phyloP scores from a whole-genome alignment of 2,113 vertebrate genomes.

The Gallinago undulata region DNA sequence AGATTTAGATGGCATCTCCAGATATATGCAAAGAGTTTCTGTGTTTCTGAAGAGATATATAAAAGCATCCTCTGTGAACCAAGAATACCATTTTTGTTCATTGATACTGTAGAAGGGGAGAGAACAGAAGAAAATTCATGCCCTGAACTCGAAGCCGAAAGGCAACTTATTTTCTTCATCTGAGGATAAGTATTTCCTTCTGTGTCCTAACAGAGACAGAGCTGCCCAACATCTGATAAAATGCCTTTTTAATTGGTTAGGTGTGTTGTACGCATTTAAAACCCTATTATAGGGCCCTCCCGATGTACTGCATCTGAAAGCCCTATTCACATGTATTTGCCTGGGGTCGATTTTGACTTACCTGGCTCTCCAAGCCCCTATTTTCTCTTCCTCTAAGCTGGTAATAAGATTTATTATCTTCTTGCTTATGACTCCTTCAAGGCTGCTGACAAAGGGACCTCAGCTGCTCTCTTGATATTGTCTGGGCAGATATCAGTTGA shows the following conservation, averaged over 20 bases:
- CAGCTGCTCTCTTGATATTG: slow-evolving; percentile 8
- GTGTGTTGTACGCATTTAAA: background rate
- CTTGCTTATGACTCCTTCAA: slow-evolving; percentile 25
- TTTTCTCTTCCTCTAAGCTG: slow-evolving; percentile 20
- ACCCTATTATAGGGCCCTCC: background rate
- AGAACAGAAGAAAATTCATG: background rate
- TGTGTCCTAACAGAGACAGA: background rate
- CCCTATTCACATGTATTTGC: background rate
- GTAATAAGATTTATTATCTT: slow-evolving; percentile 47
- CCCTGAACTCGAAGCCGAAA: background rate
- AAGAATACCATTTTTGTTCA: background rate
- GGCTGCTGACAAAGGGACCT: slow-evolving; percentile 6
- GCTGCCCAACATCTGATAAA: background rate
- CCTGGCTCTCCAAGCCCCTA: background rate
- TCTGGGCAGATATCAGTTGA: slow-evolving; percentile 21
- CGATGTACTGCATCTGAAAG: background rate
- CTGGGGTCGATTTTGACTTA: slow-evolving; percentile 6
- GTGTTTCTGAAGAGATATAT: background rate
- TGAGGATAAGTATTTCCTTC: background rate
- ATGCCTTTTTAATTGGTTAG: slow-evolving; percentile 25
- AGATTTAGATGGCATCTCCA: background rate
- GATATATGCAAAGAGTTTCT: background rate
- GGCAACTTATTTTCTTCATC: background rate
- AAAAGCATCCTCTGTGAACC: background rate
- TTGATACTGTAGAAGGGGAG: background rate